A percentile compares a stretch with the other conserved stretches of the same genome.
Conservation (phyloP, 2,888 invertebrate genomes). For the Trachelus iudaicus region DNA sequence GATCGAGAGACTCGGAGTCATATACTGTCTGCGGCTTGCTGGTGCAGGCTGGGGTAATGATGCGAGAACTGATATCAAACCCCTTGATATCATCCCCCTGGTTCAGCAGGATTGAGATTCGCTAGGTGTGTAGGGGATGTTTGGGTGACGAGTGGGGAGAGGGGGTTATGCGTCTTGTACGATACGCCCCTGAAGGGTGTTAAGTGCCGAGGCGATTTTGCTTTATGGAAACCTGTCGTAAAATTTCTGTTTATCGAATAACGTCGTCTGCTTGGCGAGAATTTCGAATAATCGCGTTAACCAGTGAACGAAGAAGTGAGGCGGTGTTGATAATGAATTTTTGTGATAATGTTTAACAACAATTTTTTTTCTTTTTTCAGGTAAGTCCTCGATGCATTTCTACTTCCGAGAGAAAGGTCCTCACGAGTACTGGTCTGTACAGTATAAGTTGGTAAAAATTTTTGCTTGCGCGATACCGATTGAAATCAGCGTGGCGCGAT, state of each 20-base stretch:
- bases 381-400: background rate
- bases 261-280: background rate
- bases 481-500: background rate
- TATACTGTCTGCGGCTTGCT: constrained; percentile 11
- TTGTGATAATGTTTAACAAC: background rate
- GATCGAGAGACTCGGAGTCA: constrained; percentile 2
- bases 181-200: background rate
- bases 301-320: background rate
- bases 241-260: background rate
- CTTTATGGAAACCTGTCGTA: background rate
- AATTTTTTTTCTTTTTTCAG: background rate
- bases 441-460: background rate
- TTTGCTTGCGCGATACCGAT: background rate
- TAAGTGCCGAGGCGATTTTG: background rate
- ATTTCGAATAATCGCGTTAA: background rate
- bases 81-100: constrained; percentile 39
- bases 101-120: background rate
- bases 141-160: background rate
- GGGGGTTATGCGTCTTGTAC: background rate
- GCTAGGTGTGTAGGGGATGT: background rate
- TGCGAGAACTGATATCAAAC: constrained; percentile 66
- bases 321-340: background rate
- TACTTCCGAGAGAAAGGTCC: background rate
- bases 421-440: background rate
- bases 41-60: constrained; percentile 63